Conservation (phyloP, 2,113 vertebrate genomes). For the Henicopernis longicauda region DNA sequence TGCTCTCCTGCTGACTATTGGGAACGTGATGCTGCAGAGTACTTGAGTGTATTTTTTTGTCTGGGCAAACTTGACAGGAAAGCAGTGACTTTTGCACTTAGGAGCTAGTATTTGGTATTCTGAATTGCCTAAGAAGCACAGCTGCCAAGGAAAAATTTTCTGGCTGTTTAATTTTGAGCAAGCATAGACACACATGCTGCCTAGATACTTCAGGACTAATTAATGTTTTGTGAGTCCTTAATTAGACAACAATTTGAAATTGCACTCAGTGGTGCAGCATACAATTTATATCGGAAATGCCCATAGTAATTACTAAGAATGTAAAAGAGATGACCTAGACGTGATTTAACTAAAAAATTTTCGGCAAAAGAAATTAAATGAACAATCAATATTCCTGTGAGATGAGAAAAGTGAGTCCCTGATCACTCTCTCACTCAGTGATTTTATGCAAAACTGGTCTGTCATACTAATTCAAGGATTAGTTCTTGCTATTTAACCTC, state of each 20-base stretch:
- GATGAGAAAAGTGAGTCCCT: not conserved
- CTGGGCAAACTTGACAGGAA: not conserved
- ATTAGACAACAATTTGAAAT: not conserved
- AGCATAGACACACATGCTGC: not conserved
- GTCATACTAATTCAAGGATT: not conserved
- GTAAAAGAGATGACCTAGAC: not conserved
- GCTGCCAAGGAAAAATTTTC: not conserved
- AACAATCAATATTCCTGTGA: not conserved
- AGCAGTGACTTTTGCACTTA: not conserved
- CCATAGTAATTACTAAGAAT: not conserved
- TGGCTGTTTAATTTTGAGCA: not conserved
- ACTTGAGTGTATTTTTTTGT: not conserved
- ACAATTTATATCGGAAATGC: not conserved
- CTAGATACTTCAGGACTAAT: not conserved
- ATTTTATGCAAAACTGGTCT: not conserved
- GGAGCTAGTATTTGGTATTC: accelerated
- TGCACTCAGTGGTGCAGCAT: not conserved
- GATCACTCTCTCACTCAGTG: not conserved
- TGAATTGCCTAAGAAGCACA: not conserved
- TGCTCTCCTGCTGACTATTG: not conserved
- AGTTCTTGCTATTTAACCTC: not conserved
- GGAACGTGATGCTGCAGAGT: not conserved
- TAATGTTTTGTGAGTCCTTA: not conserved
- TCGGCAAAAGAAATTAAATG: not conserved
- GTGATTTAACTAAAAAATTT: not conserved